Percentiles rank a stretch among this genome's conserved stretches.
Conservation (phyloP, 2,797 vertebrate genomes). For the Platalea minor region DNA sequence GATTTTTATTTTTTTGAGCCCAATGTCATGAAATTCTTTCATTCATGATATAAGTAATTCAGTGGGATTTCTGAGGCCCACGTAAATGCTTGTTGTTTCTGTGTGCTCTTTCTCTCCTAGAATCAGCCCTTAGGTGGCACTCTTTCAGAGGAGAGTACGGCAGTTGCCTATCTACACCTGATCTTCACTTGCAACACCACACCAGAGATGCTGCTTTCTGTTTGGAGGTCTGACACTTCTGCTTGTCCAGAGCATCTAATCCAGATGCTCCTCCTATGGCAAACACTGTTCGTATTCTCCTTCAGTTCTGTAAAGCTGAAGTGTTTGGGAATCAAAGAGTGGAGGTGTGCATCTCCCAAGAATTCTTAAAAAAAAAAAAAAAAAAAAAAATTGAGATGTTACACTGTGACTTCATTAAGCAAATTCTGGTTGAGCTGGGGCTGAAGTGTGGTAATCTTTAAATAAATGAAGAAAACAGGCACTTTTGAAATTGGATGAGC, state of each 20-base stretch:
- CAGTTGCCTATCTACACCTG: neutral
- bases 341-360: neutral
- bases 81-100: neutral
- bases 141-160: neutral
- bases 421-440: neutral
- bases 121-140: neutral
- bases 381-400: neutral
- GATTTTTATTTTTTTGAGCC: neutral
- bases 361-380: neutral
- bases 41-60: neutral
- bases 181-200: neutral
- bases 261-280: neutral
- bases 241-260: neutral
- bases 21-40: neutral
- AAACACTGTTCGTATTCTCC: neutral
- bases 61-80: neutral
- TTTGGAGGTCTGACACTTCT: neutral
- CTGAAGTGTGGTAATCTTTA: neutral
- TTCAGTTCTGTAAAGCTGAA: neutral
- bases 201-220: neutral
- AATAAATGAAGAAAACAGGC: neutral
- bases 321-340: neutral
- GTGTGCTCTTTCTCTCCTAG: neutral
- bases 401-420: neutral
- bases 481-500: neutral